Percentiles rank a stretch among this genome's conserved stretches.
Conservation (phyloP, 1,140 invertebrate genomes). For the Drosophila lini region DNA sequence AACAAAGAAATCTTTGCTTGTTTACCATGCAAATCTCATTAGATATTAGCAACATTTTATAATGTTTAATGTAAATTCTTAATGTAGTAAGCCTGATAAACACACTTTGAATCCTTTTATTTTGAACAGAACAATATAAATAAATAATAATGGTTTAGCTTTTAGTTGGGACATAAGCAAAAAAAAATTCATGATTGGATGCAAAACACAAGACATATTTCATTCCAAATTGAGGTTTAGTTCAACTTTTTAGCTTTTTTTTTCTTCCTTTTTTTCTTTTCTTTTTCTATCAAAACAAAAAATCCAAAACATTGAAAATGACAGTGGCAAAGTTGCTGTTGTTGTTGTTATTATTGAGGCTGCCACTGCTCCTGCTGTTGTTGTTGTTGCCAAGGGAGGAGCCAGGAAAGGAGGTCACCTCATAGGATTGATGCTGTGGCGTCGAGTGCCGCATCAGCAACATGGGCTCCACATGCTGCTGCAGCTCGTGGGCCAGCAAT, state of each 20-base stretch:
- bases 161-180: constrained; percentile 46
- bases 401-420: constrained; percentile 16
- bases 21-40: constrained; percentile 12
- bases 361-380: constrained; percentile 38
- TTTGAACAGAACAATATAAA: constrained; percentile 20
- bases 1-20: constrained; percentile 24
- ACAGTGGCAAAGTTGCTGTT: constrained; percentile 76
- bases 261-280: constrained; percentile 4
- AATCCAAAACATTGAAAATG: constrained; percentile 82
- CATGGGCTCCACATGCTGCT: constrained; percentile 65
- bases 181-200: constrained; percentile 35
- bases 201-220: constrained; percentile 58
- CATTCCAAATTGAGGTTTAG: constrained; percentile 27
- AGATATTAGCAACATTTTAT: neutral
- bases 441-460: constrained; percentile 64
- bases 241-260: neutral
- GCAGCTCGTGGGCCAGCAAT: constrained; percentile 55
- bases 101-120: constrained; percentile 19
- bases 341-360: constrained; percentile 38
- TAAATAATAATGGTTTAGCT: constrained; percentile 28
- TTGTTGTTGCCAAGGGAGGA: constrained; percentile 15
- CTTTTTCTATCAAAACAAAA: constrained; percentile 67
- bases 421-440: constrained; percentile 63
- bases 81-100: constrained; percentile 1
- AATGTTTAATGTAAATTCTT: neutral